Evolutionary conservation across 2,113 vertebrate species (phyloP), one percentile per base, ranked within the genome.

Genomic region (Eubucco bourcierii): DNA sequence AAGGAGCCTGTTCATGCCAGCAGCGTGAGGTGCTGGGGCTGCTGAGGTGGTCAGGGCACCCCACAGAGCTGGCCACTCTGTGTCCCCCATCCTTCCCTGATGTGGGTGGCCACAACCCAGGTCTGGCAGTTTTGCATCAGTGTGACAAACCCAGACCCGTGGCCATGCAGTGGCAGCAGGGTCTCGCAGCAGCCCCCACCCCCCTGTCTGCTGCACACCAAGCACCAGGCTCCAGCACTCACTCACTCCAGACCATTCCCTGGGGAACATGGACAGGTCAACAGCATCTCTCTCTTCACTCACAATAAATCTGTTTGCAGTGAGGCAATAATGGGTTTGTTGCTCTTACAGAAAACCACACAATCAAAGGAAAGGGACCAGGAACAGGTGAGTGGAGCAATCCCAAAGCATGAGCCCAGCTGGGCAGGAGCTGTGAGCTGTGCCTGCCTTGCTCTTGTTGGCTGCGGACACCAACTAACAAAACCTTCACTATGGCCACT

Each of bases 231-330:
- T 27, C 15, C 37, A 10, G 15, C 5, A 2, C 29, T 7, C 4
- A 3, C 58, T 37, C 52, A 3, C 52, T 44, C 66, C 23, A 4
- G 34, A 41, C 1, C 14, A n/a, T 8, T 31, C 37, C 53, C 55
- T 0, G 39, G 28, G 15, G 10, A 56, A 31, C 0, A 14, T 0
- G 1, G 70, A 44, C 73, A 47, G 61, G 56, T 44, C 39, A 65
- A 8, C 3, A 27, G 79, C 65, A 39, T 18, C 33, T 87, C 91
- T 73, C 71, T 53, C 92, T 92, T 67, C 84, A 19, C 64, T 59
- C 53, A 58, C 74, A 91, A 93, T 84, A 87, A 76, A 92, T 94
- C 91, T 93, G 53, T 84, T 96, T 92, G 94, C 90, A 94, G 90
- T 56, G 86, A 97, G 93, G 89, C 87, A 80, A 90, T 64, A 80